phyloP scores from a whole-genome alignment of 2,113 vertebrate genomes.

The Nesoenas mayeri region DNA sequence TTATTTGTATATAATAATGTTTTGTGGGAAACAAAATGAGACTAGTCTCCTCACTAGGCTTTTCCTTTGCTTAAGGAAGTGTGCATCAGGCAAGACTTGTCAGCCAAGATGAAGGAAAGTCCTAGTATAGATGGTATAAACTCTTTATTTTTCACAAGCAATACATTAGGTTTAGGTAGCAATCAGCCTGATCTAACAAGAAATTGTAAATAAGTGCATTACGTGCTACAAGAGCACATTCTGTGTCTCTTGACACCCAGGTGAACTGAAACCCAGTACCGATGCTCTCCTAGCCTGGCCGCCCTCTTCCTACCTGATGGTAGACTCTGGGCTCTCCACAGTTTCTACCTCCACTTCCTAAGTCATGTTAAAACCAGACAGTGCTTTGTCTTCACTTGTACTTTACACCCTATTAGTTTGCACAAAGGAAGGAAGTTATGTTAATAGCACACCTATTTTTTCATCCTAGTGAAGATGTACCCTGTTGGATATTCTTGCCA shows the following conservation, averaged over 20 bases:
- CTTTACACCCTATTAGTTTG: conserved; percentile 32
- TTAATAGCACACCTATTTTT: conserved; percentile 17
- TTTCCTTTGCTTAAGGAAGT: background rate
- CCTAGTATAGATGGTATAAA: background rate
- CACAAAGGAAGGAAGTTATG: conserved; percentile 33
- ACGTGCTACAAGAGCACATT: background rate
- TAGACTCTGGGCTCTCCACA: background rate
- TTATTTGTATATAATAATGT: background rate
- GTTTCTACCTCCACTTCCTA: background rate
- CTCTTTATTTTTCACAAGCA: background rate
- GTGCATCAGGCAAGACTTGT: background rate
- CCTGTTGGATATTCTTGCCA: background rate
- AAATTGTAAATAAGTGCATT: background rate
- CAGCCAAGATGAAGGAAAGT: background rate
- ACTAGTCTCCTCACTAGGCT: background rate
- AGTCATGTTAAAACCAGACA: background rate
- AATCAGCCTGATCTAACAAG: background rate
- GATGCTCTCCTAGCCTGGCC: background rate
- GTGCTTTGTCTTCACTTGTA: conserved; percentile 11
- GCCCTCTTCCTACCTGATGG: background rate
- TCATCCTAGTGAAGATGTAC: background rate
- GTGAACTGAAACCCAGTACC: background rate
- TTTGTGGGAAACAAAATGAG: background rate
- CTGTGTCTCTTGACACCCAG: background rate
- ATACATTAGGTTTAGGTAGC: background rate